Conservation (phyloP, 2,113 vertebrate genomes). For the Ammospiza caudacuta region DNA sequence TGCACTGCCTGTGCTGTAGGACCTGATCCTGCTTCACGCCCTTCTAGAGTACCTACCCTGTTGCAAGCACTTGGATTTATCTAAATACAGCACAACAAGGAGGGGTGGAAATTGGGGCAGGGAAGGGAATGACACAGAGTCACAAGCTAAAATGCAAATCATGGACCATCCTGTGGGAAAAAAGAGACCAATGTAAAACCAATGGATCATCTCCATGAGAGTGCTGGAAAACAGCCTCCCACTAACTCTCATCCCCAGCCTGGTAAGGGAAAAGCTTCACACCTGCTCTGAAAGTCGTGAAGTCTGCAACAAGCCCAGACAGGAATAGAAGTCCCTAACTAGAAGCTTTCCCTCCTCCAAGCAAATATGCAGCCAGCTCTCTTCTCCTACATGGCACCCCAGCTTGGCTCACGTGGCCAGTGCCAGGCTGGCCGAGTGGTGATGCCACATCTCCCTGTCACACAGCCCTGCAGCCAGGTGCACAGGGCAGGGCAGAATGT, state of each 20-base stretch:
- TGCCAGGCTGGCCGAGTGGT: rapidly evolving
- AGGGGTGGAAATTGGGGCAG: not conserved
- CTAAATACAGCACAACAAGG: not conserved
- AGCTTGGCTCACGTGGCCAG: rapidly evolving
- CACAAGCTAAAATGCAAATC: slow-evolving; percentile 25
- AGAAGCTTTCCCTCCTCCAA: slow-evolving; percentile 32
- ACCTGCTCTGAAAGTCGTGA: slow-evolving; percentile 22
- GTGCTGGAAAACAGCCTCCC: slow-evolving; percentile 44
- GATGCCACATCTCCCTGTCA: not conserved
- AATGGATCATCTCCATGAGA: not conserved
- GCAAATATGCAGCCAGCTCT: not conserved
- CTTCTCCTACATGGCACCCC: not conserved
- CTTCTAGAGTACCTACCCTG: not conserved
- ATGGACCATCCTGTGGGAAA: not conserved
- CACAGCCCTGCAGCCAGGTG: not conserved
- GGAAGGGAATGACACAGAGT: slow-evolving; percentile 28
- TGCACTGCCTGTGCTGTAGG: not conserved
- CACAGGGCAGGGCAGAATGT: not conserved
- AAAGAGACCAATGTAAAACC: not conserved
- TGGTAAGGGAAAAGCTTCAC: slow-evolving; percentile 42
- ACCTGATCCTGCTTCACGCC: rapidly evolving
- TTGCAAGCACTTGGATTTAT: not conserved
- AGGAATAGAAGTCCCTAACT: slow-evolving; percentile 52
- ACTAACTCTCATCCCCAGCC: not conserved
- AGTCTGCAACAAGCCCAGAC: slow-evolving; percentile 26